Evolutionary conservation across 1,140 invertebrate species (phyloP), one percentile per base, ranked within the genome.

Genomic region (Galendromus occidentalis): DNA sequence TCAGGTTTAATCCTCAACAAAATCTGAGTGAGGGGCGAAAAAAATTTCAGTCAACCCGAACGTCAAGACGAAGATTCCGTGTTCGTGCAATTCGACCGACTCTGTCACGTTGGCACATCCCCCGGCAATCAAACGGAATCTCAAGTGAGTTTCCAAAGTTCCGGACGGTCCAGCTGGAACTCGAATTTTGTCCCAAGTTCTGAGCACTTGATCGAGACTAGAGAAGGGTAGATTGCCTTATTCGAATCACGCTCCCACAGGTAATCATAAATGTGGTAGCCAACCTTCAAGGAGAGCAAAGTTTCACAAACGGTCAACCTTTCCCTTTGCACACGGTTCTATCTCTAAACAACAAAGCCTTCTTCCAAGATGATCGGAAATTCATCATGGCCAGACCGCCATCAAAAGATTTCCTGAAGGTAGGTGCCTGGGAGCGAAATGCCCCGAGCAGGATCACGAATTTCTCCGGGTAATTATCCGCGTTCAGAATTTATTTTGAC

Each of bases 91-190:
- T 59, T 59, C 51, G 51, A 59, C 22, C 51, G 51, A 33, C 51
- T 59, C 25, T 59, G 51, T 25, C 51, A 59, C 14, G 14, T 59
- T 25, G 51, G 25, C 14, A 25, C 25, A 33, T 59, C 51, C 25
- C 51, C 51, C 33, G 51, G 51, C 33, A 59, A 59, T 25, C 51
- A 59, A 33, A 59, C 51, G 12, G 51, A 59, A 59, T 59, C 51
- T 25, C 51, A 59, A 33, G 51, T 59, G 22, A 59, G 51, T 25
- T 6, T 2, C 25, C 22, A 29, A n/a, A n/a, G n/a, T 39, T 39
- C 4, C 33, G 33, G 33, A 39, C n/a, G n/a, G n/a, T n/a, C n/a
- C n/a, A n/a, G n/a, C n/a, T n/a, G n/a, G n/a, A n/a, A n/a, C n/a
- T n/a, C n/a, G n/a, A n/a, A n/a, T n/a, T n/a, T n/a, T n/a, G n/a